Evolutionary conservation across 2,113 vertebrate species (phyloP).

Genomic region (Dromiciops gliroides): DNA sequence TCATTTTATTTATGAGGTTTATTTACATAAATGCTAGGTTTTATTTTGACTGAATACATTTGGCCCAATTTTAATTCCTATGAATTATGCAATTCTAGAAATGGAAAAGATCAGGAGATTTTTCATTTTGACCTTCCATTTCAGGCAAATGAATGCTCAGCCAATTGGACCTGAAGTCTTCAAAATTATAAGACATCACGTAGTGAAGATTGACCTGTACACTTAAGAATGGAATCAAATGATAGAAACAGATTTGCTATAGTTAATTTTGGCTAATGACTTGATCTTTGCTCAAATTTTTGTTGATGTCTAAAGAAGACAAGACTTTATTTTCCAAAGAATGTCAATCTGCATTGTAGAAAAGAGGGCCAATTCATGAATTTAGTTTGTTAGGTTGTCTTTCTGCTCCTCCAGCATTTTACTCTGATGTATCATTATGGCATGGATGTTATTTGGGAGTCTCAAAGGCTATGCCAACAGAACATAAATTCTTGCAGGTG

Average conservation of each 20-base stretch:
- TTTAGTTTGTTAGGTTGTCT: not conserved
- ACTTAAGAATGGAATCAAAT: not conserved
- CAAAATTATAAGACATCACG: not conserved
- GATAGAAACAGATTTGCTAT: not conserved
- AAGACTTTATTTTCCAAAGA: not conserved
- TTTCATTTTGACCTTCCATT: constrained; percentile 10
- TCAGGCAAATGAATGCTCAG: not conserved
- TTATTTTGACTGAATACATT: not conserved
- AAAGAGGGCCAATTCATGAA: not conserved
- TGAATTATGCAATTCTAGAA: constrained; percentile 7
- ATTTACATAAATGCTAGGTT: too few species aligned
- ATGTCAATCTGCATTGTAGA: not conserved
- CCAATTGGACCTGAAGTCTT: not conserved
- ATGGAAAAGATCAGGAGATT: not conserved
- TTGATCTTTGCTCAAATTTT: constrained; percentile 19
- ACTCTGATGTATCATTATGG: not conserved
- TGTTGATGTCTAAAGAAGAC: not conserved
- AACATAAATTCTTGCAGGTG: not conserved
- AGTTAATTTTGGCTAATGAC: not conserved
- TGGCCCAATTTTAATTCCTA: constrained; percentile 14
- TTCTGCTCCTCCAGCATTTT: not conserved
- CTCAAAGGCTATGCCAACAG: not conserved
- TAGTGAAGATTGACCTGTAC: not conserved
- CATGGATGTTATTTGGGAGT: not conserved
- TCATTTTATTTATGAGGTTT: not conserved